Evolutionary conservation across 2,113 vertebrate genomes (phyloP).

Genomic region (Sardina pilchardus): DNA sequence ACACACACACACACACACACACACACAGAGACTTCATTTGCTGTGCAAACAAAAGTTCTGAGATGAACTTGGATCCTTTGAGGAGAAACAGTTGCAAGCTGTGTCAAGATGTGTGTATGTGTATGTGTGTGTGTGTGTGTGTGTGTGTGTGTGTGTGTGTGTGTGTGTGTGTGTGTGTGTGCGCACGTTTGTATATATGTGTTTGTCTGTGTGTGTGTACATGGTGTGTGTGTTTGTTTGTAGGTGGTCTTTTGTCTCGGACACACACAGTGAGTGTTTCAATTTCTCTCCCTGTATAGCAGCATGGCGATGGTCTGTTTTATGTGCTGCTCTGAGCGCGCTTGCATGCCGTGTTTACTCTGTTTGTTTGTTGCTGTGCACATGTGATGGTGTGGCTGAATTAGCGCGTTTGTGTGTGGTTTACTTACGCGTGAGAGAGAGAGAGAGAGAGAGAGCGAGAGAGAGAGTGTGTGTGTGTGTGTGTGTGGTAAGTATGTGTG

Average conservation of each 20-base stretch:
- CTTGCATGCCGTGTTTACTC: background rate
- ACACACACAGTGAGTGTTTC: conserved; percentile 1
- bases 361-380: background rate
- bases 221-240: background rate
- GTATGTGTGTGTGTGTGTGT: background rate
- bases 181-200: background rate
- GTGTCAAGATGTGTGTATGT: background rate
- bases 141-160: background rate
- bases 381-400: background rate
- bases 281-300: background rate
- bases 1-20: background rate
- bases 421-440: background rate
- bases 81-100: background rate
- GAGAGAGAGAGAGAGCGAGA: background rate
- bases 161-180: background rate
- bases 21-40: background rate
- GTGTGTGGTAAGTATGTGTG: conserved; percentile 59
- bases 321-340: background rate
- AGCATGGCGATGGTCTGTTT: background rate
- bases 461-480: background rate
- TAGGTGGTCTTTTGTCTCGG: conserved; percentile 2
- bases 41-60: background rate
- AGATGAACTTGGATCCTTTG: background rate
- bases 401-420: background rate
- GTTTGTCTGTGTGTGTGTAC: background rate